A percentile compares a stretch with the other conserved stretches of the same genome.
phyloP scores from a whole-genome alignment of 30 jellyfish, hydroid and myxozoan genomes.

The Hydractinia echinata region DNA sequence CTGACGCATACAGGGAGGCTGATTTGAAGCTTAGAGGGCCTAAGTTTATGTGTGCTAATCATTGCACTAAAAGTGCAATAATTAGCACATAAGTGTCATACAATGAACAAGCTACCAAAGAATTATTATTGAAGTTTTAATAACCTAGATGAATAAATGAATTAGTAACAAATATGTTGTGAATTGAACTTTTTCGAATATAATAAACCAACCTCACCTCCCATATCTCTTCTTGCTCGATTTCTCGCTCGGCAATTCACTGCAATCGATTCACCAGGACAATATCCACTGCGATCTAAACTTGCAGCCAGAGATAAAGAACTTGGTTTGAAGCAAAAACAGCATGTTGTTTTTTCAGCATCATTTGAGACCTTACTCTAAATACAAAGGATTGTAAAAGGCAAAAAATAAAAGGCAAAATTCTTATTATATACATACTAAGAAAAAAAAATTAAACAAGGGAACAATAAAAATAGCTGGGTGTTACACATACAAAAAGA shows the following conservation, averaged over 20 bases:
- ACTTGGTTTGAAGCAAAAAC: slow-evolving; percentile 3
- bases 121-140: no score
- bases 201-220: neutral
- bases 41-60: no score
- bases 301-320: neutral
- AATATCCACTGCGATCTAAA: neutral
- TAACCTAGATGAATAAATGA: no score
- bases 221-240: neutral
- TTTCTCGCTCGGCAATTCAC: slow-evolving; percentile 17
- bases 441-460: slow-evolving; percentile 17
- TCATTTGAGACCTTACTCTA: slow-evolving; percentile 12
- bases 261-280: slow-evolving; percentile 26
- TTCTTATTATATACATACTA: neutral
- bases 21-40: no score
- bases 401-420: neutral
- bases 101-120: no score
- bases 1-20: no score
- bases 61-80: no score
- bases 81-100: no score
- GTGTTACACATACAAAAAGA: neutral
- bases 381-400: neutral
- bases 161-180: no score
- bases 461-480: neutral
- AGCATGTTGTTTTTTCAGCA: slow-evolving; percentile 15
- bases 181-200: neutral